Evolutionary conservation across 2,797 vertebrate genomes (phyloP).

Genomic region (Crax fasciolata): DNA sequence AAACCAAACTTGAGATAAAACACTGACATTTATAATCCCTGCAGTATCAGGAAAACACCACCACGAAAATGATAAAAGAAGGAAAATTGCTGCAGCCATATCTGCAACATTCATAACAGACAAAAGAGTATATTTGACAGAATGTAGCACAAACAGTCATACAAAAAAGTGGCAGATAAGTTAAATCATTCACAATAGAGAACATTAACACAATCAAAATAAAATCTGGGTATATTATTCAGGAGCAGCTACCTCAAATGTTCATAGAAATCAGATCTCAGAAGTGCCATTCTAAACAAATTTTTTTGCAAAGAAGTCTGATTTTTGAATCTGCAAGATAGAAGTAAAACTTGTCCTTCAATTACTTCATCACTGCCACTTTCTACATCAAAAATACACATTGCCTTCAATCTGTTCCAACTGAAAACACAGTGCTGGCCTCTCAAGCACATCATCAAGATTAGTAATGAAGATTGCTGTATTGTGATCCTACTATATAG

Average conservation of each 20-base stretch:
- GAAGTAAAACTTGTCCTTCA: background rate
- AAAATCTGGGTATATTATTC: background rate
- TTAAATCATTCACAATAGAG: background rate
- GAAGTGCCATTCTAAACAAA: background rate
- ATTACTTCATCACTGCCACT: background rate
- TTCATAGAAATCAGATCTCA: background rate
- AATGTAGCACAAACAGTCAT: background rate
- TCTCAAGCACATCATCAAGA: background rate
- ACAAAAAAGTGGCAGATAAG: background rate
- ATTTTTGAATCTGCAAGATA: background rate
- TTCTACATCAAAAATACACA: background rate
- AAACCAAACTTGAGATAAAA: conserved; percentile 8
- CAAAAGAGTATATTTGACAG: background rate
- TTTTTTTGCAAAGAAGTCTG: background rate
- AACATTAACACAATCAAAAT: background rate
- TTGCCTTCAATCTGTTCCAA: background rate
- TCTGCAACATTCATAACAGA: background rate
- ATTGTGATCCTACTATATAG: background rate
- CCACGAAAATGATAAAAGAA: background rate
- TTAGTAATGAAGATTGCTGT: background rate
- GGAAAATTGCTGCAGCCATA: background rate
- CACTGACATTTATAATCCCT: background rate
- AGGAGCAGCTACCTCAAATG: background rate
- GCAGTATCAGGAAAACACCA: background rate
- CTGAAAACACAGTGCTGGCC: background rate